phyloP scores from a whole-genome alignment of 2,797 vertebrate species.

The Brotogeris chrysoptera region DNA sequence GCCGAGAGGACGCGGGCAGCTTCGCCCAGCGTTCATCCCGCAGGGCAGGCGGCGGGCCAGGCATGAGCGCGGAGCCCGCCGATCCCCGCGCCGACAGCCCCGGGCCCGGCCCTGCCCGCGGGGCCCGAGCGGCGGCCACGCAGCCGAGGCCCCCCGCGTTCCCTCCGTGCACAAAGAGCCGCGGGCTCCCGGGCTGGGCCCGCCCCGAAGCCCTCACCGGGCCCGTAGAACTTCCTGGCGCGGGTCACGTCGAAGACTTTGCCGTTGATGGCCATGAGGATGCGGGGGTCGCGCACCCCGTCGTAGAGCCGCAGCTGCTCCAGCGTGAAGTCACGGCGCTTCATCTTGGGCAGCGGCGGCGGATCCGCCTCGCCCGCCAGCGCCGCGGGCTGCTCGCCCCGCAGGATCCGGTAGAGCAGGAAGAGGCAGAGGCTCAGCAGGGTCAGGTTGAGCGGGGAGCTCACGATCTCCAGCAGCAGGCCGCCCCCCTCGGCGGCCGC shows the following conservation, averaged over 20 bases:
- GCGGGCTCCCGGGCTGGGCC: background rate
- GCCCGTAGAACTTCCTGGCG: conserved; percentile 93
- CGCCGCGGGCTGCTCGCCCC: conserved; percentile 80
- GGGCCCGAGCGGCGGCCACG: background rate
- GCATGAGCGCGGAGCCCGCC: background rate
- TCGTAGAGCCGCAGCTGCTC: conserved; percentile 86
- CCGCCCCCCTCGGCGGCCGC: conserved; percentile 30
- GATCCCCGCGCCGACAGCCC: background rate
- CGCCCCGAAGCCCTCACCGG: conserved; percentile 75
- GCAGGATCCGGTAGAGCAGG: conserved; percentile 91
- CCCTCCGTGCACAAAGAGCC: background rate
- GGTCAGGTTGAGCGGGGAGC: conserved; percentile 90
- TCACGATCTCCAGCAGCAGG: conserved; percentile 88
- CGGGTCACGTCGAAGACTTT: conserved; percentile 96
- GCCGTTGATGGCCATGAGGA: conserved; percentile 92
- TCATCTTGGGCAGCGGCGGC: conserved; percentile 82
- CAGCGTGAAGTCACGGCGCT: conserved; percentile 88
- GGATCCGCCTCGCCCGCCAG: conserved; percentile 55
- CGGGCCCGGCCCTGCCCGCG: background rate
- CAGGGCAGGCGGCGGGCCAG: background rate
- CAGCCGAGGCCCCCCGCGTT: no score
- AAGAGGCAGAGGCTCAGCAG: conserved; percentile 90
- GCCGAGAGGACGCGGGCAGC: background rate
- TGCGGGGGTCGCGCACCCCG: conserved; percentile 82
- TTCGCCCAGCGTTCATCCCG: background rate